These are phyloP conservation scores for Nemoura dubitans DNA, from an alignment of 2,888 invertebrate species.

Conservation along the genomic window DNA sequence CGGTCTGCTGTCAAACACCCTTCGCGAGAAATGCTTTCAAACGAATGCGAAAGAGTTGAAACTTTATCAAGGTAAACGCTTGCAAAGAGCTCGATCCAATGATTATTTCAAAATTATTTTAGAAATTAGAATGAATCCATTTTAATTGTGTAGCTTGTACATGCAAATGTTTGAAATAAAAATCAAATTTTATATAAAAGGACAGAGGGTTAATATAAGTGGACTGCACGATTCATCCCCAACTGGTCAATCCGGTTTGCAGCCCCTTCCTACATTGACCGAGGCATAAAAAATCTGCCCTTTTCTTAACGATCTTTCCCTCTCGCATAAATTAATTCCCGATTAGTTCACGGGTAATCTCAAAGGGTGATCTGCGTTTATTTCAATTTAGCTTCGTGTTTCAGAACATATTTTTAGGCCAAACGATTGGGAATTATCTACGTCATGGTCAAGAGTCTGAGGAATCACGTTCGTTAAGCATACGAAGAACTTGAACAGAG, in stretches of 20 bases:
- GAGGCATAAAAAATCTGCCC: conserved; percentile 38
- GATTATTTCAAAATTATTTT: too few relatives aligned
- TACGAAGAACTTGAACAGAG: too few relatives aligned
- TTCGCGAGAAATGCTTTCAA: too few relatives aligned
- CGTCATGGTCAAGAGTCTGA: too few relatives aligned
- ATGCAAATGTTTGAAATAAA: background rate
- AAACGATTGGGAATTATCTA: too few relatives aligned
- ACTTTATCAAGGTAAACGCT: too few relatives aligned
- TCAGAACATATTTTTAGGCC: background rate
- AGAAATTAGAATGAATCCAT: background rate
- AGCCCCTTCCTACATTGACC: conserved; percentile 27
- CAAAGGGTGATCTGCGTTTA: background rate
- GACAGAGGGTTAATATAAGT: conserved; percentile 31
- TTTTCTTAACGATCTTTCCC: conserved; percentile 37
- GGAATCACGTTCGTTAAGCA: too few relatives aligned
- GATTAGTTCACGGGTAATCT: background rate
- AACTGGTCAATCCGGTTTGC: conserved; percentile 43
- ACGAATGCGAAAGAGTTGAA: too few relatives aligned
- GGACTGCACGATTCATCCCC: conserved; percentile 29
- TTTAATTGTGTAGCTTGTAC: background rate
- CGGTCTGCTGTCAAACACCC: too few relatives aligned
- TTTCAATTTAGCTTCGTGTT: background rate
- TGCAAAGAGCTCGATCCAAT: too few relatives aligned
- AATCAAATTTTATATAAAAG: conserved; percentile 28
- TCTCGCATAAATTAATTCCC: background rate